Conservation (phyloP, 2,113 vertebrate genomes). For the Chaetodon auriga region DNA sequence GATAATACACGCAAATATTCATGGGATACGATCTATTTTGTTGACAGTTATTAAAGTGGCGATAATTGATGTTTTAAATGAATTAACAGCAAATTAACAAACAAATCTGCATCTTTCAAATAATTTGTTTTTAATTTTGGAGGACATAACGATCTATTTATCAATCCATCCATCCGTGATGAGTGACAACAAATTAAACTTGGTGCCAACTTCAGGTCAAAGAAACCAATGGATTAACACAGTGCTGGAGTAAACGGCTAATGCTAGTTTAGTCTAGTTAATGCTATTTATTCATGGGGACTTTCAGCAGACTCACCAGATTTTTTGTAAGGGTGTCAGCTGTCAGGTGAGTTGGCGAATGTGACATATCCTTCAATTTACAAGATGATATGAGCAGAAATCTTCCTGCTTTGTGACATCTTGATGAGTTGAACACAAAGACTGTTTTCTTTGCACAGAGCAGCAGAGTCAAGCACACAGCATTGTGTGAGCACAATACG, state of each 20-base stretch:
- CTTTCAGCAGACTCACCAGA: neutral
- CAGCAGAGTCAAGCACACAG: neutral
- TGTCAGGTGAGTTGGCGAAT: neutral
- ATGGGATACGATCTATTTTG: no score
- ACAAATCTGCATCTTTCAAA: neutral
- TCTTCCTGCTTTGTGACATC: neutral
- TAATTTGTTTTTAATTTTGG: no score
- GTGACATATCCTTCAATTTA: conserved; percentile 7
- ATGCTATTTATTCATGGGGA: neutral
- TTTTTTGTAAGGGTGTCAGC: neutral
- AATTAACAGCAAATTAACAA: no score
- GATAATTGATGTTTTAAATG: no score
- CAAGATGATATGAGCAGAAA: neutral
- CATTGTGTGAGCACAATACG: neutral
- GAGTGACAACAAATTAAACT: neutral
- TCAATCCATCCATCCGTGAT: neutral
- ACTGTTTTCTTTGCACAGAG: neutral
- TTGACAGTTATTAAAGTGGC: no score
- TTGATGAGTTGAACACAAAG: conserved; percentile 1
- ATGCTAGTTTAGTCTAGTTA: no score
- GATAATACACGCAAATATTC: no score
- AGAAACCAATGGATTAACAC: neutral
- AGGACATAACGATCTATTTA: no score
- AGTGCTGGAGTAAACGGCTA: neutral
- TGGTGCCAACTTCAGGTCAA: neutral